Evolutionary conservation across 1,140 invertebrate species (phyloP).

Genomic region (Propsilocerus akamusi): DNA sequence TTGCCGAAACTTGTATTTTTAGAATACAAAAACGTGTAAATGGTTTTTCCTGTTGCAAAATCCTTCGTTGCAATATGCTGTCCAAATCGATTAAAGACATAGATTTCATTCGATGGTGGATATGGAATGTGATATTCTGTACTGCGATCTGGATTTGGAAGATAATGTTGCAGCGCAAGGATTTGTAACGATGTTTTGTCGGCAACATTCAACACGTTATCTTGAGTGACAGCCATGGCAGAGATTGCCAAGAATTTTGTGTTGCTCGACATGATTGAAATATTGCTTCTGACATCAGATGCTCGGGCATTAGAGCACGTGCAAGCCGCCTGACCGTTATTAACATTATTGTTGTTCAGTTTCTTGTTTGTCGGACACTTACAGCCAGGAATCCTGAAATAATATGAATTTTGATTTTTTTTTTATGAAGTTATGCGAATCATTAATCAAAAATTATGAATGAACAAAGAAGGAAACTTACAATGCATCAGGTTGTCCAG

Average conservation of each 20-base stretch:
- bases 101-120: constrained; percentile 77
- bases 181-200: constrained; percentile 79
- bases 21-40: constrained; percentile 89
- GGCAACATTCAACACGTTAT: constrained; percentile 85
- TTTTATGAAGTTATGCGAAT: constrained; percentile 30
- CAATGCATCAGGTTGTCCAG: constrained; percentile 49
- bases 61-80: constrained; percentile 89
- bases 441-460: constrained; percentile 12
- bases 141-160: constrained; percentile 73
- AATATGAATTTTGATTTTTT: too few species aligned
- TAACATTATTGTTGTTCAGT: neutral
- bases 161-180: constrained; percentile 74
- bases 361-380: neutral
- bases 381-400: neutral
- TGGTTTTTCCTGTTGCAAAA: constrained; percentile 73
- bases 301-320: neutral
- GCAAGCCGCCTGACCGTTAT: neutral
- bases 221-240: constrained; percentile 80
- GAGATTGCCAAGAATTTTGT: constrained; percentile 82
- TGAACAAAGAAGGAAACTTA: constrained; percentile 13
- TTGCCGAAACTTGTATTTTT: constrained; percentile 94
- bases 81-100: constrained; percentile 86
- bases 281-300: neutral
- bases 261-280: constrained; percentile 69
- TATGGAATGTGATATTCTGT: constrained; percentile 87